Evolutionary conservation across 2,888 invertebrate genomes (phyloP).

Genomic region (Eupithecia inturbata): DNA sequence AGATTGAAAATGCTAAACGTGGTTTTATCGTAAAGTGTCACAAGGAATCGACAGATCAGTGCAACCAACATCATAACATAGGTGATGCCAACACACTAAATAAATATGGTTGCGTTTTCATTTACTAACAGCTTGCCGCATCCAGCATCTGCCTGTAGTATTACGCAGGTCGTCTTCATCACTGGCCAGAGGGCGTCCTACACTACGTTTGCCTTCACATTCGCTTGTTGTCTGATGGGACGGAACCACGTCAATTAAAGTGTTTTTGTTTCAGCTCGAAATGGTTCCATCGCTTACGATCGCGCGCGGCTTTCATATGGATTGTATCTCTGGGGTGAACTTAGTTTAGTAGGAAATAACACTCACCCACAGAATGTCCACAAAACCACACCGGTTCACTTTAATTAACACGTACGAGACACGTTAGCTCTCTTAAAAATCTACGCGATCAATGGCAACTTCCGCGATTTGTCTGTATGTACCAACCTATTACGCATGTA

Average conservation of each 20-base stretch:
- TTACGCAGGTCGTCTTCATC: too few relatives aligned
- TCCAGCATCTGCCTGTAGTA: too few relatives aligned
- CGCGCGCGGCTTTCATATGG: not conserved
- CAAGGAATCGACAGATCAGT: too few relatives aligned
- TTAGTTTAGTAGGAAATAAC: not conserved
- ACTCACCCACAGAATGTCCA: not conserved
- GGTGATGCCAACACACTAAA: too few relatives aligned
- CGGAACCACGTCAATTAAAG: not conserved
- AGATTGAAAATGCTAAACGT: too few relatives aligned
- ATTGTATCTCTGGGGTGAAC: not conserved
- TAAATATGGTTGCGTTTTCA: too few relatives aligned
- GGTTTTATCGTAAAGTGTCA: too few relatives aligned
- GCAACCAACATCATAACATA: too few relatives aligned
- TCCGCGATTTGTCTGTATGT: slow-evolving; percentile 27
- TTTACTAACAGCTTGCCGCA: too few relatives aligned
- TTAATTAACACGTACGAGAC: not conserved
- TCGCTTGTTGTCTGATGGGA: not conserved
- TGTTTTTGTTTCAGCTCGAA: not conserved
- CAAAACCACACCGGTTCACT: not conserved
- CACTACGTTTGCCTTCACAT: not conserved
- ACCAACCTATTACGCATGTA: not conserved
- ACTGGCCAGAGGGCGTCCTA: too few relatives aligned
- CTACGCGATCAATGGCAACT: slow-evolving; percentile 23
- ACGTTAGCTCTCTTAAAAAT: slow-evolving; percentile 28
- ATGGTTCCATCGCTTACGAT: not conserved